Conservation (phyloP, 2,888 invertebrate species). For the Dione juno region DNA sequence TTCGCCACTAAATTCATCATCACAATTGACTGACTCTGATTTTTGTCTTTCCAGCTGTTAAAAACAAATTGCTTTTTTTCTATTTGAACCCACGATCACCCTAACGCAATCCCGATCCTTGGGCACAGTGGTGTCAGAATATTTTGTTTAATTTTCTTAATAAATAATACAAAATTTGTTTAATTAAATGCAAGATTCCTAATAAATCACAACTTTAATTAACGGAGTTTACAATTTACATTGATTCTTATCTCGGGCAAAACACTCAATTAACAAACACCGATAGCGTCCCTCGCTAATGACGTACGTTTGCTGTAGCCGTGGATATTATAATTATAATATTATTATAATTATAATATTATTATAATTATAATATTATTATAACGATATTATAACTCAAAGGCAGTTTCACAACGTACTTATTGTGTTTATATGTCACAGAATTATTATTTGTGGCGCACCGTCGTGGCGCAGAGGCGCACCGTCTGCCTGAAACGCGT, state of each 20-base stretch:
- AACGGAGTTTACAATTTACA: slow-evolving; percentile 4
- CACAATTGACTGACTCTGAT: no score
- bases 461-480: no score
- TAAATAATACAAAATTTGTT: not conserved
- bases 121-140: not conserved
- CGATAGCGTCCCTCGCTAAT: slow-evolving; percentile 12
- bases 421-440: not conserved
- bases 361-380: not conserved
- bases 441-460: no score
- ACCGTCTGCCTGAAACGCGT: not conserved
- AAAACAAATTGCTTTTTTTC: no score
- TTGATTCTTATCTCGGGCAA: slow-evolving; percentile 12
- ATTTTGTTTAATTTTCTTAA: no score
- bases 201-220: slow-evolving; percentile 26
- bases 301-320: not conserved
- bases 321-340: not conserved
- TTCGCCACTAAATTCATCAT: no score
- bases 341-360: no score
- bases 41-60: no score
- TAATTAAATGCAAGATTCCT: slow-evolving; percentile 14
- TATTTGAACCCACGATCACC: no score
- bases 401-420: not conserved
- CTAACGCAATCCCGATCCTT: not conserved
- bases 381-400: not conserved
- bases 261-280: slow-evolving; percentile 19